phyloP scores from a whole-genome alignment of 2,888 invertebrate species.

The Drosophila putrida region DNA sequence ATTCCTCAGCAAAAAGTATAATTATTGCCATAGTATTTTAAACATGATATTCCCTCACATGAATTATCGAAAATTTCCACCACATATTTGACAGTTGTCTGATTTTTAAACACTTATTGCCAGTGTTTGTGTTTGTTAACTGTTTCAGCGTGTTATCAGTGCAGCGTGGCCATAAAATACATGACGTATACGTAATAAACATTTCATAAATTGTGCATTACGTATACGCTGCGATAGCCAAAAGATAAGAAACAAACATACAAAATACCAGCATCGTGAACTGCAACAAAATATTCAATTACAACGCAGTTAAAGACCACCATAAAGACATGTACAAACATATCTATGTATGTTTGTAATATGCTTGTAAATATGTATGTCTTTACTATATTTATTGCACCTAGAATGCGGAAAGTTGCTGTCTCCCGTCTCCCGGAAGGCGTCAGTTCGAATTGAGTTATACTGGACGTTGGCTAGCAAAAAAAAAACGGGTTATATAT shows the following conservation, averaged over 20 bases:
- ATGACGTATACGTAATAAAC: conserved; percentile 58
- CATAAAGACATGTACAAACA: conserved; percentile 2
- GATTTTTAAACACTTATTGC: background rate
- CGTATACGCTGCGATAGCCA: conserved; percentile 59
- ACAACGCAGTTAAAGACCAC: conserved; percentile 29
- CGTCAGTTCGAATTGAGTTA: conserved; percentile 20
- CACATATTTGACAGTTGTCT: background rate
- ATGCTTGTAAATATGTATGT: background rate
- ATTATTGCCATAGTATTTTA: background rate
- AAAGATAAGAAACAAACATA: conserved; percentile 19
- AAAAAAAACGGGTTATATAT: conserved; percentile 10
- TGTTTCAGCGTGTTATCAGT: conserved; percentile 18
- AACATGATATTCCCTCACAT: background rate
- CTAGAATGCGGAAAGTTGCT: conserved; percentile 22
- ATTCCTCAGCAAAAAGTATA: background rate
- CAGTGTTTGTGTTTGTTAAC: conserved; percentile 11
- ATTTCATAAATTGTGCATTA: conserved; percentile 44
- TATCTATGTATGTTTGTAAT: background rate
- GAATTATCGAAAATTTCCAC: background rate
- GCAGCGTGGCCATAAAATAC: conserved; percentile 28
- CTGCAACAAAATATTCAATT: conserved; percentile 15
- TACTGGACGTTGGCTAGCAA: conserved; percentile 8
- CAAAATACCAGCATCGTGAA: conserved; percentile 9
- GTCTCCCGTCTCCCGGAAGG: conserved; percentile 33
- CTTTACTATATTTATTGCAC: background rate